Evolutionary conservation across 2,113 vertebrate genomes (phyloP).

Genomic region (Nycticebus coucang): DNA sequence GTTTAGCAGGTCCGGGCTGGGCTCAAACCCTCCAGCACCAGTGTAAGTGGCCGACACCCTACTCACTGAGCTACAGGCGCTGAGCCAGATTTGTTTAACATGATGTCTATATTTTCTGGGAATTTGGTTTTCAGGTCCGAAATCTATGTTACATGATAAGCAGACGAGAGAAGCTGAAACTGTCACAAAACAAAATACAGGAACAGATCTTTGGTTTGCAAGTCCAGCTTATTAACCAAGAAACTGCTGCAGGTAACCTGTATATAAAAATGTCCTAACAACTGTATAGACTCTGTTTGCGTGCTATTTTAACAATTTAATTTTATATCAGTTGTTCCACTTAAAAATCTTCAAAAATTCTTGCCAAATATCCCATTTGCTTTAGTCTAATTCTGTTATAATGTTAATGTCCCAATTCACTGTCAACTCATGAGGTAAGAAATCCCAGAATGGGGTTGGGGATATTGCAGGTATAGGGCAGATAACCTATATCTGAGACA

Average conservation of each 20-base stretch:
- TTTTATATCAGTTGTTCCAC: constrained; percentile 3
- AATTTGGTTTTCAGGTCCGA: constrained; percentile 89
- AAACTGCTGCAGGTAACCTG: constrained; percentile 88
- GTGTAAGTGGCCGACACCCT: too few species aligned
- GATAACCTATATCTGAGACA: constrained; percentile 12
- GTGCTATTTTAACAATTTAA: constrained; percentile 41
- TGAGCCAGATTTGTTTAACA: background rate
- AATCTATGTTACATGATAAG: constrained; percentile 99
- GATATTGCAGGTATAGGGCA: background rate
- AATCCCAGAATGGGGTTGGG: background rate
- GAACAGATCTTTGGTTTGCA: constrained; percentile 98
- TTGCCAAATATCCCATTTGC: constrained; percentile 38
- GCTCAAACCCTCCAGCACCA: too few species aligned
- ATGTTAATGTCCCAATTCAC: background rate
- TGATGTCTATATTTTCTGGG: constrained; percentile 59
- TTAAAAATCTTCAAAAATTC: constrained; percentile 55
- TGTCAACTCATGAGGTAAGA: constrained; percentile 11
- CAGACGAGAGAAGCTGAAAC: constrained; percentile 97
- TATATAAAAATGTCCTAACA: constrained; percentile 30
- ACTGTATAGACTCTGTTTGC: constrained; percentile 36
- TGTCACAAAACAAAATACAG: constrained; percentile 95
- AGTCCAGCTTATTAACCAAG: constrained; percentile 94
- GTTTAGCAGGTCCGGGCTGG: too few species aligned
- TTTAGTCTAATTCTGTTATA: constrained; percentile 1
- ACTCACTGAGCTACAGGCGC: too few species aligned